phyloP scores from a whole-genome alignment of 1,140 invertebrate species.

The Samia ricini region DNA sequence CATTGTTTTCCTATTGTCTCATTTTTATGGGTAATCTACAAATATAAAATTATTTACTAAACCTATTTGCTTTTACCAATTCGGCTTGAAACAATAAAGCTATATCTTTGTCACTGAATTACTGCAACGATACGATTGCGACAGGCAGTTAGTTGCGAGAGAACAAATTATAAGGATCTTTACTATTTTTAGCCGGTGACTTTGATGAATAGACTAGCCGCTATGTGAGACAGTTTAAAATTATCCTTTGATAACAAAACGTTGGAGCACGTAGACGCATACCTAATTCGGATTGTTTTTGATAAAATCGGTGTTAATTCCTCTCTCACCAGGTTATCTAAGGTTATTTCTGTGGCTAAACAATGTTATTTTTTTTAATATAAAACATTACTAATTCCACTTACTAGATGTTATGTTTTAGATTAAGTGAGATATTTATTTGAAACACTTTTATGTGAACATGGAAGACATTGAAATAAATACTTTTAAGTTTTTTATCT shows the following conservation, averaged over 20 bases:
- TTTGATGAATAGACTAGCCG: not conserved
- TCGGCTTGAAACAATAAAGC: no score
- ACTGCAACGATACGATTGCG: not conserved
- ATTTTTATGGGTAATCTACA: no score
- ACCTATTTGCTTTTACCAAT: no score
- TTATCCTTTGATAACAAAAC: not conserved
- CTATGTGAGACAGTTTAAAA: not conserved
- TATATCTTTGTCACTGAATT: not conserved
- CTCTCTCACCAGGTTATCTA: not conserved
- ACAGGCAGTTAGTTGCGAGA: not conserved
- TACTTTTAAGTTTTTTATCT: no score
- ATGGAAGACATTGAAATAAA: no score
- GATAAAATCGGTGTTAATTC: constrained; percentile 6
- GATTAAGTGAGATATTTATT: not conserved
- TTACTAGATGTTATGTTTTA: not conserved
- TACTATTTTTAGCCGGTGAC: not conserved
- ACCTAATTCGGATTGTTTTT: not conserved
- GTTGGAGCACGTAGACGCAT: not conserved
- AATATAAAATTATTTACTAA: no score
- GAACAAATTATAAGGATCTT: not conserved
- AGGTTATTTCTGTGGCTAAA: not conserved
- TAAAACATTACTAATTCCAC: not conserved
- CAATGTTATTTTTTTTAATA: not conserved
- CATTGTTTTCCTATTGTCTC: no score
- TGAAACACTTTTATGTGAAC: not conserved